Evolutionary conservation across 2,888 invertebrate genomes (phyloP).

Genomic region (Abrostola triplasia): DNA sequence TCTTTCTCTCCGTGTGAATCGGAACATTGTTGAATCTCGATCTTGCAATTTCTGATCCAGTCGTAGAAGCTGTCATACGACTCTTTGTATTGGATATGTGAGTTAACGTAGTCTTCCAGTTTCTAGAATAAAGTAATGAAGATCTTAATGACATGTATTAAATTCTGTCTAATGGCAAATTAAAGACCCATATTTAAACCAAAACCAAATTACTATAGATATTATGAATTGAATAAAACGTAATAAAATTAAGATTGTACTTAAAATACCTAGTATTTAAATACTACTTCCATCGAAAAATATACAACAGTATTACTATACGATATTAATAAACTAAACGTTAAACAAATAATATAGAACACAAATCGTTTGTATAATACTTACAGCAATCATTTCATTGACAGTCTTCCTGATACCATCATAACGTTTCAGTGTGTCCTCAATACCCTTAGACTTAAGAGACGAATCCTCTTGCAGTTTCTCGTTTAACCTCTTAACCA

Average conservation of each 20-base stretch:
- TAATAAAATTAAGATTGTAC: too few relatives aligned
- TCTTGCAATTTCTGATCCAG: constrained; percentile 93
- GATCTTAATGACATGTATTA: not conserved
- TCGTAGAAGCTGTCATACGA: constrained; percentile 94
- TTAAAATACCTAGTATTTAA: too few relatives aligned
- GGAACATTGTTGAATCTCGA: constrained; percentile 94
- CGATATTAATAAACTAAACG: not conserved
- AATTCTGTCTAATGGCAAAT: too few relatives aligned
- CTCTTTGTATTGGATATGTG: constrained; percentile 96
- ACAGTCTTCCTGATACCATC: constrained; percentile 91
- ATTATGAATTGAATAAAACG: too few relatives aligned
- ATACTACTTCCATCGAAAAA: too few relatives aligned
- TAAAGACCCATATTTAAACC: too few relatives aligned
- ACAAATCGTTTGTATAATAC: constrained; percentile 56
- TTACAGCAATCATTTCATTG: constrained; percentile 90
- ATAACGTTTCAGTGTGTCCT: constrained; percentile 91
- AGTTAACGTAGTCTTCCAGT: constrained; percentile 94
- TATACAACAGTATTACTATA: too few relatives aligned
- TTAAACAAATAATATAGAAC: not conserved
- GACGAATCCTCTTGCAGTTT: constrained; percentile 92
- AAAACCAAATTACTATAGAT: too few relatives aligned
- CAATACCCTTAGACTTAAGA: constrained; percentile 91
- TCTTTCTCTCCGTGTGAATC: constrained; percentile 96
- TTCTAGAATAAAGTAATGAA: constrained; percentile 82
- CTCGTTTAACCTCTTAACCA: constrained; percentile 92